Evolutionary conservation across 37 sponge, comb jelly and placozoan genomes (phyloP).

Genomic region (Sycon ciliatum): DNA sequence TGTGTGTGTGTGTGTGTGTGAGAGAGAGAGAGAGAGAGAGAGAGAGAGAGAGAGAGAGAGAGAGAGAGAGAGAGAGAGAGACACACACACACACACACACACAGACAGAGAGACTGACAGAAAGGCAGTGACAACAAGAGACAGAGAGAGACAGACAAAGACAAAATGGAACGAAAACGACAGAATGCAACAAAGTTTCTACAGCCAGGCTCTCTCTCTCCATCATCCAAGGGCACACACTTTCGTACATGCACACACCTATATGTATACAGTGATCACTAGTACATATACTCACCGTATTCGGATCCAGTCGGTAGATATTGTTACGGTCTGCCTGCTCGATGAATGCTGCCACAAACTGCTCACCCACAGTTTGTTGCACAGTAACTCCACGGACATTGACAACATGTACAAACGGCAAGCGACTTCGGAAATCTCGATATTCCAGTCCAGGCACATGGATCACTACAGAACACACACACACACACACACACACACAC

Average conservation of each 20-base stretch:
- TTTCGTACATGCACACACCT: no score
- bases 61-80: no score
- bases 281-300: no score
- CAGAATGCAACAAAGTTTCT: no score
- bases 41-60: no score
- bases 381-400: constrained; percentile 72
- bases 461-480: no score
- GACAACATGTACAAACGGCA: constrained; percentile 58
- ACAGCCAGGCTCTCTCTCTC: neutral
- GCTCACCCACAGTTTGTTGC: constrained; percentile 71
- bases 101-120: no score
- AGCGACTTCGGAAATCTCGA: constrained; percentile 45
- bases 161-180: no score
- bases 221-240: neutral
- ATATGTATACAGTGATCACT: no score
- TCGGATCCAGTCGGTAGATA: constrained; percentile 24
- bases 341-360: constrained; percentile 66
- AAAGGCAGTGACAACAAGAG: constrained; percentile 16
- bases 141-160: neutral
- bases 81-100: no score
- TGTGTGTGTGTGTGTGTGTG: no score
- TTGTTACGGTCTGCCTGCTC: constrained; percentile 72
- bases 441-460: constrained; percentile 30
- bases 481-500: neutral
- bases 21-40: no score